Conservation (phyloP, 2,113 vertebrate genomes). For the Cariama cristata region DNA sequence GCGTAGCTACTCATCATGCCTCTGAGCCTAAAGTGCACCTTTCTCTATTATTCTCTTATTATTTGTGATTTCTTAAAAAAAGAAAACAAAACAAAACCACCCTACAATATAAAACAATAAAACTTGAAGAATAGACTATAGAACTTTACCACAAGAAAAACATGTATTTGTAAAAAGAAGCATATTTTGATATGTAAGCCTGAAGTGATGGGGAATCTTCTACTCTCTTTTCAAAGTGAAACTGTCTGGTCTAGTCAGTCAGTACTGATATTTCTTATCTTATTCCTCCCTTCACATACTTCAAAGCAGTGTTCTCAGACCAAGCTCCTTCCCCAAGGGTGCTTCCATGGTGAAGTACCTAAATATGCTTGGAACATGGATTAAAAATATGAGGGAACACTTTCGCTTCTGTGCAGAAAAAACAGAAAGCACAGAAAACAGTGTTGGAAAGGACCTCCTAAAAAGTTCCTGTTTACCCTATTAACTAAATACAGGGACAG, state of each 20-base stretch:
- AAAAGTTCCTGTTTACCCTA: neutral
- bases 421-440: neutral
- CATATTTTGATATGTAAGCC: neutral
- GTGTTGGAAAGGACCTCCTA: neutral
- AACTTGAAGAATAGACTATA: neutral
- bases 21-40: neutral
- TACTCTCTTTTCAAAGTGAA: neutral
- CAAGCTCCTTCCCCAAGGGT: neutral
- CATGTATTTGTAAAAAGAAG: neutral
- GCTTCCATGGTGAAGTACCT: neutral
- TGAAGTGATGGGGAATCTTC: neutral
- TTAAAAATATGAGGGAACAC: neutral
- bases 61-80: neutral
- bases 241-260: neutral
- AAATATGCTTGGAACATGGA: neutral
- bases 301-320: neutral
- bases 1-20: neutral
- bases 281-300: neutral
- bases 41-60: neutral
- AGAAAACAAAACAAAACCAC: neutral
- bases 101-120: neutral
- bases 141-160: neutral
- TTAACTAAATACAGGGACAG: neutral
- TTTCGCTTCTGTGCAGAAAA: neutral
- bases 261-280: neutral